Evolutionary conservation across 2,113 vertebrate genomes (phyloP).

Genomic region (Piaya cayana): DNA sequence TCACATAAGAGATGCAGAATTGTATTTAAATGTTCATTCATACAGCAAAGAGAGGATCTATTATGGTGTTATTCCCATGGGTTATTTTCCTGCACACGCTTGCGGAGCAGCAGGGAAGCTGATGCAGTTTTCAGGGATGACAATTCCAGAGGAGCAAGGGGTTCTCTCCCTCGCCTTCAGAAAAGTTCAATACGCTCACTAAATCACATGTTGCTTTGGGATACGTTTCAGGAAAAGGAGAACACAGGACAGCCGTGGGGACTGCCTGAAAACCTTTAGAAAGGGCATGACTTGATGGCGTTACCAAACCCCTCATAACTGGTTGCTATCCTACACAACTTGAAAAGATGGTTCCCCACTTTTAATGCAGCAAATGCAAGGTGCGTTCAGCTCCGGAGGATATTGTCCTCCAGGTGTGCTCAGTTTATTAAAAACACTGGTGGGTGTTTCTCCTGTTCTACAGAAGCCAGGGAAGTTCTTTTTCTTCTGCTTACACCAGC

Average conservation of each 20-base stretch:
- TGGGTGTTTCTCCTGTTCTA: not conserved
- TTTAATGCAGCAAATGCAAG: not conserved
- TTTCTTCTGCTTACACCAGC: not conserved
- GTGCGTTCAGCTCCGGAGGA: not conserved
- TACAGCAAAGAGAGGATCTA: not conserved
- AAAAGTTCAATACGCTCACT: not conserved
- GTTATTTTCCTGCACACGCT: not conserved
- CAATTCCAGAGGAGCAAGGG: not conserved
- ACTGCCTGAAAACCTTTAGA: not conserved
- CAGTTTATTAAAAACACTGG: not conserved
- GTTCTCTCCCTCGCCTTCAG: not conserved
- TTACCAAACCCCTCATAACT: not conserved
- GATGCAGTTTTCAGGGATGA: not conserved
- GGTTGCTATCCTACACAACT: not conserved
- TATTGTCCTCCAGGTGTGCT: not conserved
- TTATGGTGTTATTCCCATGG: not conserved
- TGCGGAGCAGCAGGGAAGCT: not conserved
- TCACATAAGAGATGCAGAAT: not conserved
- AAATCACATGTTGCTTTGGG: not conserved
- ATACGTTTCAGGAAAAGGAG: not conserved
- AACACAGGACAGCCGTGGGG: not conserved
- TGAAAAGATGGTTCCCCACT: not conserved
- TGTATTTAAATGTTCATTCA: not conserved
- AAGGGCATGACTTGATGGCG: not conserved
- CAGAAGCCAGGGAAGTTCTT: not conserved